A percentile compares a stretch with the other conserved stretches of the same genome.
Conservation (phyloP, 2,113 vertebrate species). For the Sceloporus undulatus region DNA sequence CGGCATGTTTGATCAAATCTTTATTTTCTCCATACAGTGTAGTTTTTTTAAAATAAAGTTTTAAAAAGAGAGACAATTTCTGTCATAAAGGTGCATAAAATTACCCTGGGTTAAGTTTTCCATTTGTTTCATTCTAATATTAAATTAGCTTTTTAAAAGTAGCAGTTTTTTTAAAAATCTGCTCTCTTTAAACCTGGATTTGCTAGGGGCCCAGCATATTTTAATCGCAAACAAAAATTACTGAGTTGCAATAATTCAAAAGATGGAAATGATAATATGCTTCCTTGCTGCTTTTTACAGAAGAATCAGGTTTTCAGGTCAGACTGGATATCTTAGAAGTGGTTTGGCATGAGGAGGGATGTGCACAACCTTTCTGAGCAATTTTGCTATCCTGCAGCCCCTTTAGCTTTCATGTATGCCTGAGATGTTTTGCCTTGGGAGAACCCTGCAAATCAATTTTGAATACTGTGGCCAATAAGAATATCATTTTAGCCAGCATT, state of each 20-base stretch:
- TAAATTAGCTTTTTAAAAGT: not conserved
- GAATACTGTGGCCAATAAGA: no score
- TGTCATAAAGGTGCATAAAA: conserved; percentile 66
- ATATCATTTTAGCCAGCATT: not conserved
- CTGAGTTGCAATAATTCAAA: conserved; percentile 12
- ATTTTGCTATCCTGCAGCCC: not conserved
- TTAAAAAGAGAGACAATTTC: conserved; percentile 60
- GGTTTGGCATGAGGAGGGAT: not conserved
- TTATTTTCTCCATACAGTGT: conserved; percentile 68
- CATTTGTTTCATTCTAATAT: not conserved
- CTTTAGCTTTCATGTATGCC: not conserved
- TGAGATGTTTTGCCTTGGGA: not conserved
- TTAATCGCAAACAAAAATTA: conserved; percentile 33
- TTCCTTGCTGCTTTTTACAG: not conserved
- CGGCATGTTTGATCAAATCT: conserved; percentile 59
- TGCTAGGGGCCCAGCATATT: not conserved
- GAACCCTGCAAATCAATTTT: not conserved
- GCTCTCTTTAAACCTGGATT: conserved; percentile 1
- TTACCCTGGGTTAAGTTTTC: conserved; percentile 36
- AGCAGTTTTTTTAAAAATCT: not conserved
- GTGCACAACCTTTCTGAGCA: not conserved
- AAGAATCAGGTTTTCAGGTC: not conserved
- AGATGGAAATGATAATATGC: not conserved
- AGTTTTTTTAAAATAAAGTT: conserved; percentile 69
- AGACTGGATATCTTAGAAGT: not conserved